phyloP scores from a whole-genome alignment of 1,140 invertebrate genomes.

The Gryllus bimaculatus region DNA sequence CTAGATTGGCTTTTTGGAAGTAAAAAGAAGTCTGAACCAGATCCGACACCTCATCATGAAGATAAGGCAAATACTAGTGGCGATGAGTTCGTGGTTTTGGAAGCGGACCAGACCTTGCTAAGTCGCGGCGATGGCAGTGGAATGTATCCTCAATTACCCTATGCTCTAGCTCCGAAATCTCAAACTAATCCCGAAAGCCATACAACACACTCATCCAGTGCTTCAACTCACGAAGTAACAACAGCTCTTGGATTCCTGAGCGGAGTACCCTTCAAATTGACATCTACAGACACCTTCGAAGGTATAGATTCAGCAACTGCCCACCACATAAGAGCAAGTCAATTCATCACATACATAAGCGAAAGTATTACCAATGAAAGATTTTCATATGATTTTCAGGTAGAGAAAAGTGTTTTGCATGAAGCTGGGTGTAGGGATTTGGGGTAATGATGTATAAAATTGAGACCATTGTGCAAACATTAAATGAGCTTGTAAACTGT shows the following conservation, averaged over 20 bases:
- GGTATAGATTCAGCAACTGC: conserved; percentile 31
- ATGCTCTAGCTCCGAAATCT: background rate
- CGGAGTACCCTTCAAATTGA: conserved; percentile 35
- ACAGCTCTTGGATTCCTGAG: conserved; percentile 26
- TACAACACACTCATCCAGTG: too few relatives aligned
- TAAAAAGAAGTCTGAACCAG: conserved; percentile 34
- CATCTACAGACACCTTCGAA: conserved; percentile 28
- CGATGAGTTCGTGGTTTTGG: conserved; percentile 9
- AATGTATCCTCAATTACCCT: conserved; percentile 7
- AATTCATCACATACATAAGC: conserved; percentile 34
- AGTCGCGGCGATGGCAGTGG: background rate
- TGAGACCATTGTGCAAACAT: too few relatives aligned
- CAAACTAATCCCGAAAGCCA: background rate
- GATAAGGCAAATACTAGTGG: conserved; percentile 22
- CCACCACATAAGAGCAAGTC: conserved; percentile 31
- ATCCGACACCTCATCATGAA: conserved; percentile 29
- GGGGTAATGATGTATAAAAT: background rate
- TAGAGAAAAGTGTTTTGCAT: conserved; percentile 34
- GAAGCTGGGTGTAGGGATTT: conserved; percentile 32
- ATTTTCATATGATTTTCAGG: conserved; percentile 32
- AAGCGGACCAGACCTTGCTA: background rate
- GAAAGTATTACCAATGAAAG: conserved; percentile 28
- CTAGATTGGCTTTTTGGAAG: conserved; percentile 39
- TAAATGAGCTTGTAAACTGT: too few relatives aligned
- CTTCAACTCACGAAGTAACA: background rate